These are phyloP conservation scores for Anolis sagrei DNA, from an alignment of 2,113 vertebrate genomes.

Conservation along the genomic window DNA sequence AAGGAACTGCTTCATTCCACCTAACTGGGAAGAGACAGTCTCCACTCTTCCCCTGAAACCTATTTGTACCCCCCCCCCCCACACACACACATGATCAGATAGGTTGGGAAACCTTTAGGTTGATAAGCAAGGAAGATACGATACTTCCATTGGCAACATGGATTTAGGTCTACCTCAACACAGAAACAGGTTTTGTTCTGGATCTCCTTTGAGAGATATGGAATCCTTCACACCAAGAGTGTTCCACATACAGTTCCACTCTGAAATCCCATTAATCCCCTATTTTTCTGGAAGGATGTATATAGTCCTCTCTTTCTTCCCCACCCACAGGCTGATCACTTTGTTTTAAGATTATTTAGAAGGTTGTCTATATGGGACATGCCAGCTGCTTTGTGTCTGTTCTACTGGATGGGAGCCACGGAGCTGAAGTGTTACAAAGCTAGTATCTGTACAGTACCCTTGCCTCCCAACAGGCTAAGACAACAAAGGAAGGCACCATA, in stretches of 20 bases:
- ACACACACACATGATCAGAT: too few species aligned
- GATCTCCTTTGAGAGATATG: not conserved
- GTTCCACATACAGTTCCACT: not conserved
- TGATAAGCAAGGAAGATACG: not conserved
- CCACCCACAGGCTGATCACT: not conserved
- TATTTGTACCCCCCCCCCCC: not conserved
- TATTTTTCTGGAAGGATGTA: not conserved
- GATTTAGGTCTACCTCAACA: too few species aligned
- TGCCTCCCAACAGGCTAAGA: conserved; percentile 41
- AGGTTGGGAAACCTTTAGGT: not conserved
- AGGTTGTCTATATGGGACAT: too few species aligned
- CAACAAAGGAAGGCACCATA: conserved; percentile 64
- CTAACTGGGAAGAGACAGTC: not conserved
- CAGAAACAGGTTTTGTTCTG: not conserved
- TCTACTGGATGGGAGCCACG: not conserved
- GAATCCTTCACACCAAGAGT: not conserved
- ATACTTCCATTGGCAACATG: not conserved
- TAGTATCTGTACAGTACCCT: conserved; percentile 14
- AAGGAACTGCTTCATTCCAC: not conserved
- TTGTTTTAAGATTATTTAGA: not conserved
- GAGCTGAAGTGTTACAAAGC: not conserved
- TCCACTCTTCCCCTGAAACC: not conserved
- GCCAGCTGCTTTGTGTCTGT: not conserved
- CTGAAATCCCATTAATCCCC: not conserved
- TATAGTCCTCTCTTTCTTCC: not conserved